Evolutionary conservation across 1,140 invertebrate species (phyloP), one percentile per base, ranked within the genome.

Genomic region (Argopecten irradians): DNA sequence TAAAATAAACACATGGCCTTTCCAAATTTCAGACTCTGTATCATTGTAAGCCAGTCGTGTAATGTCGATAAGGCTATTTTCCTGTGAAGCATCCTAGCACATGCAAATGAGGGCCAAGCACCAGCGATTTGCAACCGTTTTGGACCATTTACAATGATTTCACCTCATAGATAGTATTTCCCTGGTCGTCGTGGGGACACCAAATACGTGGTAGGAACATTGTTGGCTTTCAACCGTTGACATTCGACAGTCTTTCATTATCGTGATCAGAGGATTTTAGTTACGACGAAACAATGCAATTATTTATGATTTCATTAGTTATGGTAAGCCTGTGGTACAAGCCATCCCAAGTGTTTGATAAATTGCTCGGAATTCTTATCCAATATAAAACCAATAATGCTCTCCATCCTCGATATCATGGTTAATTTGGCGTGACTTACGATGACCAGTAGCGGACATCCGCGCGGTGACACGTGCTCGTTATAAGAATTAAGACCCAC

Each of bases 1-100:
- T 71, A 71, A 71, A 71, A 71, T 71, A 71, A 71, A 71, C 55
- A 71, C 55, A 71, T 71, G 55, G 55, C 55, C 55, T 71, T 71
- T 71, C 55, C 55, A 71, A 71, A 71, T 71, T 71, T 71, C 22
- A 71, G 55, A 71, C 22, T 71, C 55, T 8, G 55, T 71, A 71
- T 71, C 43, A 55, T 19, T 71, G 55, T 22, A 5, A 71, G 55
- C n/a, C 55, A 28, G 55, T 71, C 55, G 55, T 71, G 55, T 71
- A 71, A 71, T 71, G 55, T 71, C 55, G 55, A 71, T 71, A 28
- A 71, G 55, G n/a, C 22, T 71, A 71, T 28, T 71, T 71, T 28
- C n/a, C 55, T 71, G 0, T 8, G 55, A n/a, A 71, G 55, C 55
- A 71, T 71, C 55, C n/a, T 16, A 46, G 43, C 43, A 71, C 55